Evolutionary conservation across 2,113 vertebrate genomes (phyloP), one percentile per base, ranked within the genome.

Genomic region (Phrynosoma blainvillii): DNA sequence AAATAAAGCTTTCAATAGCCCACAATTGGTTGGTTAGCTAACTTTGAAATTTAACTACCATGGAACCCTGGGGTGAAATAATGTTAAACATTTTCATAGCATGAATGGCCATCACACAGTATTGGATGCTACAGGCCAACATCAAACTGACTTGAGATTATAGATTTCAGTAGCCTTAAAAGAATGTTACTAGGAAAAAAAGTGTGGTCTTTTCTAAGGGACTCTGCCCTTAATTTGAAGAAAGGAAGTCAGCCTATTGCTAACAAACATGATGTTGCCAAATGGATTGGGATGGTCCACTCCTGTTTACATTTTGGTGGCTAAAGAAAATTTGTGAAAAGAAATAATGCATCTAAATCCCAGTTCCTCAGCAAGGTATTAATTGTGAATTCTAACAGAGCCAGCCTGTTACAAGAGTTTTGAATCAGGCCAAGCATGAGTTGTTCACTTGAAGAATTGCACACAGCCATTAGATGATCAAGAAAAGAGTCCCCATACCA

Each of bases 401-500:
- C 13, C 84, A 6, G 27, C 14, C 70, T 86, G 77, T 86, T 14
- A 12, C 5, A 56, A 89, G 92, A 88, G 0, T 54, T 36, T 1
- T 56, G 87, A 88, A 47, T 80, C 81, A 82, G 89, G 86, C 88
- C 62, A 40, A 85, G 84, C 68, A 68, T 87, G 73, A 77, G 84
- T 87, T 85, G 88, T 81, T n/a, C 74, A 1, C 76, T 93, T n/a
- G 73, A 91, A 30, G 27, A 62, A 94, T 84, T 1, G 0, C 84
- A 89, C 85, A 75, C 92, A 91, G 84, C 87, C 88, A 88, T 89
- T 65, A 84, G 42, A 80, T 85, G 86, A 2, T 4, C 87, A 62
- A 30, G 1, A 6, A 94, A 94, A 90, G 71, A 90, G 94, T 96
- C 89, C 88, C 96, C 95, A 95, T 95, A 95, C 95, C 96, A 96